phyloP scores from a whole-genome alignment of 2,888 invertebrate genomes.

The Pherbina coryleti region DNA sequence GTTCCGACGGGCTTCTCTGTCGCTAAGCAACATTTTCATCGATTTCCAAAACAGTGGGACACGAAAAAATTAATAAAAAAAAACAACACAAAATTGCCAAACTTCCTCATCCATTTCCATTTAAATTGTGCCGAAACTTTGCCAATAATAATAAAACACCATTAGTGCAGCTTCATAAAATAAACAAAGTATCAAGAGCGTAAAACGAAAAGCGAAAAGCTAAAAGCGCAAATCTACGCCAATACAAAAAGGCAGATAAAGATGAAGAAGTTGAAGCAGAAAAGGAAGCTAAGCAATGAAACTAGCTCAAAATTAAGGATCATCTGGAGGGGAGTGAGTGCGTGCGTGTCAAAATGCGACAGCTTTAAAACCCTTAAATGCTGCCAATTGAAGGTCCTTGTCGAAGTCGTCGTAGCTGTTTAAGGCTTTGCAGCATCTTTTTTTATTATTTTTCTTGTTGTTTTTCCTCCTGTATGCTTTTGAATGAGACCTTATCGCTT shows the following conservation, averaged over 20 bases:
- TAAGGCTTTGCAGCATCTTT: too few relatives aligned
- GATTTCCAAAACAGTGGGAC: background rate
- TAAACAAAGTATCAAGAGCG: slow-evolving; percentile 27
- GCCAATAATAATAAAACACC: slow-evolving; percentile 61
- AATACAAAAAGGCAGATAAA: background rate
- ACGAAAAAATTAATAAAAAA: background rate
- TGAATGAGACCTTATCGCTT: too few relatives aligned
- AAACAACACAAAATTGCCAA: background rate
- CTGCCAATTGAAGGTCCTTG: too few relatives aligned
- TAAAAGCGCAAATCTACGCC: background rate
- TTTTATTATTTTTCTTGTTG: too few relatives aligned
- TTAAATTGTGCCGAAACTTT: slow-evolving; percentile 60
- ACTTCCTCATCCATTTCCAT: slow-evolving; percentile 58
- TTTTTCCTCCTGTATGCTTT: too few relatives aligned
- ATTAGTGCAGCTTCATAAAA: slow-evolving; percentile 64
- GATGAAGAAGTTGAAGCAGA: background rate
- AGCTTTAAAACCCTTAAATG: too few relatives aligned
- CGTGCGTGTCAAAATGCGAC: background rate
- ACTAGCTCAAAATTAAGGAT: background rate
- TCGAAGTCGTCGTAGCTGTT: too few relatives aligned
- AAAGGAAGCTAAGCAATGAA: background rate
- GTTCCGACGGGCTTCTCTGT: background rate
- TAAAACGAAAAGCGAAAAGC: background rate
- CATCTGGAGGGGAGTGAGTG: background rate
- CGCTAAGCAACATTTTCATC: background rate